Conservation (phyloP, 2,888 invertebrate species). For the Melanophora roralis region DNA sequence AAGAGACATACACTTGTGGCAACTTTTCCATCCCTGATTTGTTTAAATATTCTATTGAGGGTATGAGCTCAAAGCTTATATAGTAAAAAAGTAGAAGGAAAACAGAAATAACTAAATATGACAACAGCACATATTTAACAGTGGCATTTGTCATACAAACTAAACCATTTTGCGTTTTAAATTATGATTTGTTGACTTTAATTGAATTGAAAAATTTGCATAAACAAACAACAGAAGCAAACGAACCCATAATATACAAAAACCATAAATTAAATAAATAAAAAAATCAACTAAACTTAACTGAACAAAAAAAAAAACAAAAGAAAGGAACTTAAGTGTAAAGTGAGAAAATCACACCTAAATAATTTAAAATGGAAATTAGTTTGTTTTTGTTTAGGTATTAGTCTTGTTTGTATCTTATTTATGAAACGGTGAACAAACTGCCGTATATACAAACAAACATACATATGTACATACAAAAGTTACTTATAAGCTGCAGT, state of each 20-base stretch:
- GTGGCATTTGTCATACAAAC: conserved; percentile 72
- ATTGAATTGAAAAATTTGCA: conserved; percentile 70
- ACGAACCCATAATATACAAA: conserved; percentile 37
- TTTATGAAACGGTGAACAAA: background rate
- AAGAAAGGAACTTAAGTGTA: conserved; percentile 30
- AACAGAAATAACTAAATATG: conserved; percentile 18
- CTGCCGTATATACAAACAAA: too few relatives aligned
- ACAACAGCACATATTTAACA: conserved; percentile 39
- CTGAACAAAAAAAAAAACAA: too few relatives aligned
- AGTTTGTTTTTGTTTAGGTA: conserved; percentile 22
- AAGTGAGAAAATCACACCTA: conserved; percentile 61
- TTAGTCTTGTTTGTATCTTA: conserved; percentile 6
- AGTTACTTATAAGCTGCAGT: background rate
- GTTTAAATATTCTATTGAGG: too few relatives aligned
- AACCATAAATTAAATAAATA: conserved; percentile 52
- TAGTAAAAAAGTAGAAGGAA: conserved; percentile 13
- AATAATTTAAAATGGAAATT: conserved; percentile 54
- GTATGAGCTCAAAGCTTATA: too few relatives aligned
- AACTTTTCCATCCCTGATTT: too few relatives aligned
- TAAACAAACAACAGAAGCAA: conserved; percentile 71
- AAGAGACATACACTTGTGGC: too few relatives aligned
- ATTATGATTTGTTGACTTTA: conserved; percentile 36
- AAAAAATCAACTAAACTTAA: conserved; percentile 15
- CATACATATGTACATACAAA: background rate
- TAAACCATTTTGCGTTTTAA: conserved; percentile 52